phyloP scores from a whole-genome alignment of 2,888 invertebrate genomes.

The Branchellion lobata region DNA sequence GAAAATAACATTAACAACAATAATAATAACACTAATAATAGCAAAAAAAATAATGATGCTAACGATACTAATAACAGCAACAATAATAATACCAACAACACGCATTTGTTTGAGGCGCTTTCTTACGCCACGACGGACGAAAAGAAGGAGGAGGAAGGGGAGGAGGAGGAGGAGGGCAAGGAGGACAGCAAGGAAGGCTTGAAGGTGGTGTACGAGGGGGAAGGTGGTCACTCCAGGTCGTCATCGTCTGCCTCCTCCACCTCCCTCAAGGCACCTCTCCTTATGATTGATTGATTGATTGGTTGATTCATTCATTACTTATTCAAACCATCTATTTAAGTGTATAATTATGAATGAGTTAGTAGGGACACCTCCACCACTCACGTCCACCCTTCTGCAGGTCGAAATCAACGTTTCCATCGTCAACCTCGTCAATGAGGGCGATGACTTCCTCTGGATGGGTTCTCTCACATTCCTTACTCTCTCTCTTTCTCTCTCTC shows the following conservation, averaged over 20 bases:
- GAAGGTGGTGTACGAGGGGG: neutral
- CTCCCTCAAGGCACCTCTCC: neutral
- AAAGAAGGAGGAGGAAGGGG: neutral
- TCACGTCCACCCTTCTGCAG: neutral
- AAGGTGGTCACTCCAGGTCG: neutral
- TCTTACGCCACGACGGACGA: no score
- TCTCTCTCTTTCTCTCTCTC: neutral
- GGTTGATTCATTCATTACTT: no score
- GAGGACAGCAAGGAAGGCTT: neutral
- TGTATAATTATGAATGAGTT: no score
- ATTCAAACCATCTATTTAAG: no score
- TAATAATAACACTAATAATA: neutral
- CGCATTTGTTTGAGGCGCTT: neutral
- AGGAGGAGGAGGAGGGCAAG: neutral
- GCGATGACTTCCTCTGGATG: conserved; percentile 45
- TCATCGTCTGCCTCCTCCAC: neutral
- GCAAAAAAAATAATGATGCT: neutral
- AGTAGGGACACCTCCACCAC: no score
- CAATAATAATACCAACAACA: neutral
- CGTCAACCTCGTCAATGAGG: conserved; percentile 36
- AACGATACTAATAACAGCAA: neutral
- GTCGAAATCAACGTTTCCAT: conserved; percentile 19
- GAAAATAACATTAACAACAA: neutral
- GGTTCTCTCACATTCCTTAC: conserved; percentile 14
- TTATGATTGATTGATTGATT: no score